These are phyloP conservation scores for Eleutherodactylus coqui DNA, from an alignment of 2,797 vertebrate genomes.

Conservation along the genomic window DNA sequence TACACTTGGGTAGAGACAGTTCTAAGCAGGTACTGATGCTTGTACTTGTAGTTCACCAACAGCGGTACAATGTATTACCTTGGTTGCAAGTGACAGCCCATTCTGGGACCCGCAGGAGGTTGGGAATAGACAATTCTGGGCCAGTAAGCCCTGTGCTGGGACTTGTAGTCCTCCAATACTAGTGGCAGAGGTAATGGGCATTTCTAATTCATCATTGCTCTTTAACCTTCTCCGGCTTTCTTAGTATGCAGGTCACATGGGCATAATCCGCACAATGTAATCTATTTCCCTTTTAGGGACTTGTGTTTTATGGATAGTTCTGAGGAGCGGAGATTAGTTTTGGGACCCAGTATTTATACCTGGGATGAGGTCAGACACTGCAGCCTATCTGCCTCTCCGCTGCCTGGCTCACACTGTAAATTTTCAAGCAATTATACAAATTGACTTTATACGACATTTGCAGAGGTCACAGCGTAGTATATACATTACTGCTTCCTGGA, in stretches of 20 bases:
- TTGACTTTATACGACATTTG: slow-evolving; percentile 49
- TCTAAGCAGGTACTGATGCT: neutral
- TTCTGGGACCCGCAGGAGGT: neutral
- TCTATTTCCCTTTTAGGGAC: slow-evolving; percentile 20
- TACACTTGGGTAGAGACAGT: too few species aligned
- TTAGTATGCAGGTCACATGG: slow-evolving; percentile 20
- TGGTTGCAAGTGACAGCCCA: neutral
- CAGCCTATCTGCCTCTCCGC: slow-evolving; percentile 31
- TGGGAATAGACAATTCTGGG: neutral
- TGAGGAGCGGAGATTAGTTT: slow-evolving; percentile 43
- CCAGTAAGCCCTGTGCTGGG: neutral
- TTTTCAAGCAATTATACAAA: slow-evolving; percentile 56
- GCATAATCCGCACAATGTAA: neutral
- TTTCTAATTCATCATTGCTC: neutral
- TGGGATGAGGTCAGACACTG: slow-evolving; percentile 41
- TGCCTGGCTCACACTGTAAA: slow-evolving; percentile 31
- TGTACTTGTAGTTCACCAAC: neutral
- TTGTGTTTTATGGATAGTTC: slow-evolving; percentile 30
- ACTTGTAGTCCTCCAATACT: neutral
- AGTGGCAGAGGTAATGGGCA: neutral
- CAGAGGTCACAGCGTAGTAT: slow-evolving; percentile 37
- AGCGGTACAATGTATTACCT: neutral
- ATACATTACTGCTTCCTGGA: slow-evolving; percentile 30
- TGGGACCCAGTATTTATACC: slow-evolving; percentile 54
- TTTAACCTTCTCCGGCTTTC: neutral